Base-by-base conservation (phyloP, 2,888 invertebrate genomes). In the Hemithea aestivaria region DNA sequence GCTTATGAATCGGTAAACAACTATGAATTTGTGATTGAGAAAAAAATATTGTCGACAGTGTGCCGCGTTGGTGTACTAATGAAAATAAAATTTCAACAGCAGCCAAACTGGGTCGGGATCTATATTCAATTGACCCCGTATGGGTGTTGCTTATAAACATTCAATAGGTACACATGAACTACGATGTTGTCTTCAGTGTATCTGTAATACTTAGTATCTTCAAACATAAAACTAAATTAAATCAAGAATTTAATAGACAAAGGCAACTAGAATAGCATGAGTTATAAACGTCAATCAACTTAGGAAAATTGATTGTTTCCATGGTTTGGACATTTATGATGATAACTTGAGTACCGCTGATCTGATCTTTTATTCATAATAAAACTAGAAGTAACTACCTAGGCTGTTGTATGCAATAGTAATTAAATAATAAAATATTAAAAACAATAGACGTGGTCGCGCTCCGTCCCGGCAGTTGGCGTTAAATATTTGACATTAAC, bases 101-200 rank as follows among this genome's bases (percentile, higher is more conserved):
- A 56, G 53, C 46, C 40, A 53, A 45, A 54, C 53, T 53, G 57
- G 56, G 62, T 54, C 47, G 53, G 55, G 48, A 53, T 58, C 39
- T 46, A 44, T 51, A 60, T 63, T 58, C 56, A 68, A 63, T 58
- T 49, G 53, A 55, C 43, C 45, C 40, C 38, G 48, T 30, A 67
- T 65, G 55, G 70, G 73, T 59, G 69, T 62, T 52, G 40, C 63
- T 58, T 59, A 58, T 58, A 62, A 62, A 56, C 59, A 64, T 62
- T 58, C 56, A 66, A 62, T 56, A 48, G 55, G 53, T n/a, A n/a
- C 10, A 28, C 9, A 6, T 52, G 54, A 54, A 53, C 48, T 45
- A 53, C 50, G 51, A 37, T 51, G 51, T 48, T 51, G 56, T 48
- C 55, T 55, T 48, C 10, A 20, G 12, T 22, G 11, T 12, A 29